Base-by-base conservation (phyloP, 2,888 invertebrate species). In the Blastobasis lacticolella region DNA sequence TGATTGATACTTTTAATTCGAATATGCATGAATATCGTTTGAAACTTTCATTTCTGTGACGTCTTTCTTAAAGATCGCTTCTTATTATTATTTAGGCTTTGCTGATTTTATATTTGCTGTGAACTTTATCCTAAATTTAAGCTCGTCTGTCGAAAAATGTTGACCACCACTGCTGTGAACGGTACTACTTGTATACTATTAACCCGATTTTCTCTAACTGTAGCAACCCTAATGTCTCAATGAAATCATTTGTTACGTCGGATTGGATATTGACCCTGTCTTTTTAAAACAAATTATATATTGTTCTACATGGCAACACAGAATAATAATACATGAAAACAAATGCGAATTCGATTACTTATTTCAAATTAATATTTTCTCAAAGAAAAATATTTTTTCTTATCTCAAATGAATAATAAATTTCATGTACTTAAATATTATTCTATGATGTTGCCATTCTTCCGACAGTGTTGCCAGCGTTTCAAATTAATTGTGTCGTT, bases 51-150 rank as follows among this genome's bases (percentile, higher is more conserved):
- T 61, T 60, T 63, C 57, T 63, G 61, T 69, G 56, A 54, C 62
- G 62, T 75, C 68, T 69, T 60, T 61, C 59, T 66, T 57, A 57
- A 58, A 59, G 63, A 66, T 62, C 63, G 85, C 84, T 86, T 85
- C 69, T 83, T 85, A 72, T 81, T 78, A 79, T 83, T 73, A 80
- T 86, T 85, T 82, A 82, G 81, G 83, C 85, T 86, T 46, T 51
- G 55, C 54, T 55, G 50, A 46, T 51, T 36, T 57, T 44, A 43
- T 47, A 52, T 63, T 48, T 53, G 49, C 60, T 56, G 58, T 36
- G 45, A 51, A 48, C 23, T 23, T 23, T 23, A 23, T 23, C 23
- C 23, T 23, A 23, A 23, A 23, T 3, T 23, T 23, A 23, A 23
- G 23, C 23, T 23, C 23, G 23, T 23, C 23, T 23, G 23, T 23